Evolutionary conservation across 1,140 invertebrate species (phyloP).

Genomic region (Nasonia longicornis): DNA sequence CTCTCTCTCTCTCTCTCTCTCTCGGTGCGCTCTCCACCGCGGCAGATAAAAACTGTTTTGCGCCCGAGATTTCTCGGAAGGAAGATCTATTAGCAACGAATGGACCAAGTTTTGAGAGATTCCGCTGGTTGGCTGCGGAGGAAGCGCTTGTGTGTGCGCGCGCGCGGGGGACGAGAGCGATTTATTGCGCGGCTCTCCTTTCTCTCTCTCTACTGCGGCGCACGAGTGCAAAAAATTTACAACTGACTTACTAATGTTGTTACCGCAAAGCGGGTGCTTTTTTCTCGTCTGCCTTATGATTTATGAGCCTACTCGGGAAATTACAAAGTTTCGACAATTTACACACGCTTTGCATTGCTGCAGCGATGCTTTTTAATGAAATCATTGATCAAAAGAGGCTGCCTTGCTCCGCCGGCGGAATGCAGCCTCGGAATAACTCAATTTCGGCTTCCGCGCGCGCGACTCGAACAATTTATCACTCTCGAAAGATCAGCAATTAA

Average conservation of each 20-base stretch:
- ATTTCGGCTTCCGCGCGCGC: background rate
- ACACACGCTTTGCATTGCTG: too few relatives aligned
- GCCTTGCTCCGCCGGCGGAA: background rate
- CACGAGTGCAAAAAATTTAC: background rate
- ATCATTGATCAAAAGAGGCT: background rate
- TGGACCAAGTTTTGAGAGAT: background rate
- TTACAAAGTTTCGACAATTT: too few relatives aligned
- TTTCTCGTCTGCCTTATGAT: background rate
- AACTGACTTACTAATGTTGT: background rate
- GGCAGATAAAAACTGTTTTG: conserved; percentile 6
- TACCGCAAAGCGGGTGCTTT: background rate
- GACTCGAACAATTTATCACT: background rate
- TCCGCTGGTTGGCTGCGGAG: too few relatives aligned
- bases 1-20: too few relatives aligned
- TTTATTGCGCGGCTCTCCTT: too few relatives aligned
- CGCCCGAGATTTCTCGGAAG: background rate
- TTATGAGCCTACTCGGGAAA: background rate
- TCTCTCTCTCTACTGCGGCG: too few relatives aligned
- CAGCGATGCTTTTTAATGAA: background rate
- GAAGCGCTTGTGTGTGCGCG: too few relatives aligned
- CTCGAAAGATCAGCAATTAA: background rate
- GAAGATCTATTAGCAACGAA: background rate
- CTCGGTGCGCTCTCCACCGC: too few relatives aligned
- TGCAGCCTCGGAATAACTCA: background rate
- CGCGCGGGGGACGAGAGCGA: too few relatives aligned